Evolutionary conservation across 1,140 invertebrate species (phyloP), one percentile per base, ranked within the genome.

Genomic region (Ceratina australensis): DNA sequence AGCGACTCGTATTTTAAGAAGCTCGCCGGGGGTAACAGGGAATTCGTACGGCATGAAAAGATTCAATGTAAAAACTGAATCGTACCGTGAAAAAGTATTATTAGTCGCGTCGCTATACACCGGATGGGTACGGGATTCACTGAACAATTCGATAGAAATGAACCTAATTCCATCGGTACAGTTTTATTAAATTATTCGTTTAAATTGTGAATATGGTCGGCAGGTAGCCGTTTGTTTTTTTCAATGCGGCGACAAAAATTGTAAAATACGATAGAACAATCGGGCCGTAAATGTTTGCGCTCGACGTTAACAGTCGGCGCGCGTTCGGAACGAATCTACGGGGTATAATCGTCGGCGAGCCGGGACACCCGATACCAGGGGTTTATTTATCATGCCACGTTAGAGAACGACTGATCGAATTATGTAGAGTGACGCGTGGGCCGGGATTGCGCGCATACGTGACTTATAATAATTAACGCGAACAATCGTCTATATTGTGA

Each of bases 401-500:
- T 80, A 50, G 78, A 73, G 69, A 69, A 42, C 13, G 56, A 59
- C 28, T 67, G 84, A 90, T 90, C 82, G 76, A 85, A 90, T 90
- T 88, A 83, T 73, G 66, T 42, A 60, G 61, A 42, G 68, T 61
- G 74, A 54, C 66, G 72, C 67, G 74, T 67, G 71, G 66, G 47
- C 16, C 78, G 60, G 28, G 10, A 42, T 42, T 16, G 18, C 60
- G 28, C 77, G 78, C 73, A 86, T 87, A 89, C 89, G 89, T 90
- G 87, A 89, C 89, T 88, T 88, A 89, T 82, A 85, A 88, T 88
- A 90, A 90, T 90, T 88, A 81, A 79, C 74, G 80, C 63, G 74
- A 87, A 89, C 82, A 87, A 89, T 86, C 73, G 77, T 76, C 79
- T 79, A 82, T 65, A 80, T 83, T 77, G 71, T 65, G 79, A 56